phyloP scores from a whole-genome alignment of 2,113 vertebrate genomes.

The Ia io region DNA sequence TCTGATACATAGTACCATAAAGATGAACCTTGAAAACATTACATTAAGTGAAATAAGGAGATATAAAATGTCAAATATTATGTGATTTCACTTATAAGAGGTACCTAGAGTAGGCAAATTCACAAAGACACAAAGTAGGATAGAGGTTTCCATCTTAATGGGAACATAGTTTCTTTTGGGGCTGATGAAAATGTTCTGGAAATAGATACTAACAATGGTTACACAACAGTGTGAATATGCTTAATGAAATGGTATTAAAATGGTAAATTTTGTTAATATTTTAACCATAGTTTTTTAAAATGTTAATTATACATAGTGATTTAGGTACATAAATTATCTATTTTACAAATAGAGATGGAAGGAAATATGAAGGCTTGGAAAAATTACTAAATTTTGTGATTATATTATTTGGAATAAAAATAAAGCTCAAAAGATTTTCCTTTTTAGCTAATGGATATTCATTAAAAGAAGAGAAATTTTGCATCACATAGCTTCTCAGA shows the following conservation, averaged over 20 bases:
- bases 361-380: neutral
- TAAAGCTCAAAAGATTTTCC: conserved; percentile 14
- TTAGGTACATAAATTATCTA: neutral
- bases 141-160: neutral
- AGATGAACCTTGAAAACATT: conserved; percentile 24
- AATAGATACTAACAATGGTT: neutral
- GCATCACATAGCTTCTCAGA: neutral
- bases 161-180: neutral
- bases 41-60: neutral
- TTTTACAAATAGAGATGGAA: neutral
- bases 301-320: neutral
- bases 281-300: neutral
- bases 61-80: neutral
- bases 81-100: neutral
- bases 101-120: neutral
- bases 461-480: conserved; percentile 31
- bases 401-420: conserved; percentile 29
- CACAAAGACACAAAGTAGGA: neutral
- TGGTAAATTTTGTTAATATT: neutral
- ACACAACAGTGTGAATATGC: neutral
- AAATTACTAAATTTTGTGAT: neutral
- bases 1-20: neutral
- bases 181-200: neutral
- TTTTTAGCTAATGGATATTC: conserved; percentile 20
- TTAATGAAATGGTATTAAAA: neutral